Conservation (phyloP, 2,113 vertebrate species). For the Festucalex cinctus region DNA sequence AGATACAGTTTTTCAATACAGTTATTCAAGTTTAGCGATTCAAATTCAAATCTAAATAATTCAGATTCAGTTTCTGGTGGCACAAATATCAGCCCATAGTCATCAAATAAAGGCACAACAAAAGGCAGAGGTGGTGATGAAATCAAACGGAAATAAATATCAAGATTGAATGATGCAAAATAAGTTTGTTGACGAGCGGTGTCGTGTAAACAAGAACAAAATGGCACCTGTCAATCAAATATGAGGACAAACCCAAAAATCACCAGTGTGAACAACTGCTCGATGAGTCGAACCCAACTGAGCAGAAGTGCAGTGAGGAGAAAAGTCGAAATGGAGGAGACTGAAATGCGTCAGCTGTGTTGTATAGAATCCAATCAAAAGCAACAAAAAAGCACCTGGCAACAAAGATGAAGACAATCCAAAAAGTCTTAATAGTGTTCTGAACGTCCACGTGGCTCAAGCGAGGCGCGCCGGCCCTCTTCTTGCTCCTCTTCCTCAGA, state of each 20-base stretch:
- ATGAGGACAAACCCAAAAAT: neutral
- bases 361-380: neutral
- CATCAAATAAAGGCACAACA: neutral
- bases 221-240: neutral
- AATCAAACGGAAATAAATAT: neutral
- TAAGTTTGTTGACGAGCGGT: neutral
- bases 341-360: neutral
- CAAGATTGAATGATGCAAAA: neutral
- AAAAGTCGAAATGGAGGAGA: neutral
- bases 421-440: neutral
- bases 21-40: too few species aligned
- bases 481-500: constrained; percentile 56
- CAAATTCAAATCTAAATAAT: too few species aligned
- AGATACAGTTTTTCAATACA: too few species aligned
- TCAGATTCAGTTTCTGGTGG: too few species aligned
- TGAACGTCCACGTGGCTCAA: neutral
- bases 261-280: neutral
- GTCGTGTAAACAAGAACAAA: neutral
- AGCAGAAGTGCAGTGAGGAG: neutral
- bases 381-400: neutral
- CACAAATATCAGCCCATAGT: too few species aligned
- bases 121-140: neutral
- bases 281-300: too few species aligned
- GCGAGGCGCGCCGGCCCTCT: neutral
- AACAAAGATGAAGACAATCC: neutral